Percentiles rank a stretch among this genome's conserved stretches.
These are phyloP conservation scores for Artibeus lituratus DNA, from an alignment of 2,797 vertebrate species.

Conservation along the genomic window DNA sequence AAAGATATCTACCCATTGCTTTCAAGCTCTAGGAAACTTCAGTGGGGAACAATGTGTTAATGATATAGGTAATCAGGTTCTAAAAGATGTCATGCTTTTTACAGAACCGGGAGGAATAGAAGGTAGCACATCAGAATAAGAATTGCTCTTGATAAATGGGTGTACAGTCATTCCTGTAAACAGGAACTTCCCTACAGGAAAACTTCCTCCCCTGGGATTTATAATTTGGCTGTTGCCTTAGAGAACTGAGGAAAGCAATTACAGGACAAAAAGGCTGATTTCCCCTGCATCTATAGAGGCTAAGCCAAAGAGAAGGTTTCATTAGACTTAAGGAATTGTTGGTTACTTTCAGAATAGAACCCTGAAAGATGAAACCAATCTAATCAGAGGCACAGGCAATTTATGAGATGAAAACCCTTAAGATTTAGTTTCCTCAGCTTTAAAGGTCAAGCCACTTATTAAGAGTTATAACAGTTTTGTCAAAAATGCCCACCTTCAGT, in stretches of 20 bases:
- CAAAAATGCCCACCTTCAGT: neutral
- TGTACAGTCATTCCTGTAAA: slow-evolving; percentile 53
- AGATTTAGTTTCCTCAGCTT: neutral
- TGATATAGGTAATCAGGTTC: slow-evolving; percentile 13
- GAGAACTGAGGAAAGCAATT: slow-evolving; percentile 64
- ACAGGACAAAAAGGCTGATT: slow-evolving; percentile 55
- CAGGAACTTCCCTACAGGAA: slow-evolving; percentile 66
- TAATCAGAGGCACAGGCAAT: neutral
- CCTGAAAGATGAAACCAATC: slow-evolving; percentile 22
- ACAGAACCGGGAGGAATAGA: slow-evolving; percentile 53
- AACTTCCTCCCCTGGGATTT: slow-evolving; percentile 52
- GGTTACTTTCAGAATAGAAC: slow-evolving; percentile 13
- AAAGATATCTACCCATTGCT: neutral
- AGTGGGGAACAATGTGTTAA: slow-evolving; percentile 44
- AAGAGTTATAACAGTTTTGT: neutral
- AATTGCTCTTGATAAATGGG: slow-evolving; percentile 45
- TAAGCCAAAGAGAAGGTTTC: neutral
- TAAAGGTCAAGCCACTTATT: slow-evolving; percentile 42
- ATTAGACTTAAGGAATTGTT: slow-evolving; percentile 39
- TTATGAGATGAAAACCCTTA: slow-evolving; percentile 4
- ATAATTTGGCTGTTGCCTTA: slow-evolving; percentile 59
- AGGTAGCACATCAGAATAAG: slow-evolving; percentile 42
- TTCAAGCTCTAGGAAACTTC: neutral
- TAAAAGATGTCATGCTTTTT: slow-evolving; percentile 46
- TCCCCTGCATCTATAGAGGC: slow-evolving; percentile 4